These are phyloP conservation scores for Chascanopsetta lugubris DNA, from an alignment of 2,113 vertebrate genomes.

Conservation along the genomic window DNA sequence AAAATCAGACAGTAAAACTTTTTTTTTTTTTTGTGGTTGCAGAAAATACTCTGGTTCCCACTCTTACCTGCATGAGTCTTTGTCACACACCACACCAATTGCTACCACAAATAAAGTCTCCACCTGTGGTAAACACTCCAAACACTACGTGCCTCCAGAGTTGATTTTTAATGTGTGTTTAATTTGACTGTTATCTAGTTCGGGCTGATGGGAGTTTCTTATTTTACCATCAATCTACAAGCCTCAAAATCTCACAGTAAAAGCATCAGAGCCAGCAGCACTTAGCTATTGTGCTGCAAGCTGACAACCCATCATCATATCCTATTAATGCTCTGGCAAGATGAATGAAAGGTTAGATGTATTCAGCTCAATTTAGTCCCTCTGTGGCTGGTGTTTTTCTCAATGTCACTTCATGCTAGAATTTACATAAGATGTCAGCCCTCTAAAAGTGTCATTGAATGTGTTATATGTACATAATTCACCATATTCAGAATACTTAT, in stretches of 20 bases:
- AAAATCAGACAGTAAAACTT: too few relatives aligned
- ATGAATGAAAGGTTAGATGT: constrained; percentile 37
- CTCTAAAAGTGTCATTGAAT: too few relatives aligned
- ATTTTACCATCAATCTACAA: neutral
- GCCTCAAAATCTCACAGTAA: neutral
- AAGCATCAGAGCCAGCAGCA: constrained; percentile 13
- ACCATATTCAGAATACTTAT: too few relatives aligned
- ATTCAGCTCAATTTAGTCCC: constrained; percentile 5
- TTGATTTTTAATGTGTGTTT: constrained; percentile 1
- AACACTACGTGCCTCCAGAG: neutral
- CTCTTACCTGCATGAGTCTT: neutral
- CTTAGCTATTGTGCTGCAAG: constrained; percentile 35
- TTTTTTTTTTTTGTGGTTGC: neutral
- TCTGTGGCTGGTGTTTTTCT: constrained; percentile 7
- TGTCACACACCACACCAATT: neutral
- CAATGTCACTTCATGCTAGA: neutral
- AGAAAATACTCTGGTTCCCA: neutral
- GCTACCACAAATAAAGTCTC: neutral
- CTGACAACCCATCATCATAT: constrained; percentile 53
- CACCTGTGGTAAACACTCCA: neutral
- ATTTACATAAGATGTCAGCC: neutral
- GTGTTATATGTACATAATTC: too few relatives aligned
- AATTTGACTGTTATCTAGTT: neutral
- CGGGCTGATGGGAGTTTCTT: neutral
- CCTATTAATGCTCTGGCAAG: constrained; percentile 45